Evolutionary conservation across 2,888 invertebrate species (phyloP).

Genomic region (Acanthosepion pharaonis): DNA sequence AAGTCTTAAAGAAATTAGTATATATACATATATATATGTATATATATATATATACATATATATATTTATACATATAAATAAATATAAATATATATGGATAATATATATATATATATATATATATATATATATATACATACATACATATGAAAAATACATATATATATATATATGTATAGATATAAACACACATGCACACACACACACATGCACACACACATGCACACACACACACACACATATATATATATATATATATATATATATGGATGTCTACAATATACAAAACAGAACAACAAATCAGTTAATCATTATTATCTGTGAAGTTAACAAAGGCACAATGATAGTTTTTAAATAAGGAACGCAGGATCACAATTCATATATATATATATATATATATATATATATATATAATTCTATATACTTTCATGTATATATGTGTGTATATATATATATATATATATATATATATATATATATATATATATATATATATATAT

Average conservation of each 20-base stretch:
- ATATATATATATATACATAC: neutral
- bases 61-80: neutral
- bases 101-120: neutral
- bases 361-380: neutral
- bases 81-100: neutral
- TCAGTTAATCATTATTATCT: no score
- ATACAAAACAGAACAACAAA: no score
- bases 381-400: slow-evolving; percentile 43
- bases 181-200: neutral
- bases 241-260: slow-evolving; percentile 39
- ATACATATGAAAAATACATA: neutral
- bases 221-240: neutral
- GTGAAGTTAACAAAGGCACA: no score
- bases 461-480: neutral
- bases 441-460: neutral
- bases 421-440: neutral
- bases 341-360: no score
- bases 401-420: slow-evolving; percentile 11
- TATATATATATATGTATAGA: neutral
- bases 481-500: no score
- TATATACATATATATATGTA: neutral
- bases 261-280: neutral
- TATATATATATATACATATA: neutral
- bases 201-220: neutral
- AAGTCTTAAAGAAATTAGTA: no score